Evolutionary conservation across 1,140 invertebrate genomes (phyloP), one percentile per base, ranked within the genome.

Genomic region (Neodiprion pinetum): DNA sequence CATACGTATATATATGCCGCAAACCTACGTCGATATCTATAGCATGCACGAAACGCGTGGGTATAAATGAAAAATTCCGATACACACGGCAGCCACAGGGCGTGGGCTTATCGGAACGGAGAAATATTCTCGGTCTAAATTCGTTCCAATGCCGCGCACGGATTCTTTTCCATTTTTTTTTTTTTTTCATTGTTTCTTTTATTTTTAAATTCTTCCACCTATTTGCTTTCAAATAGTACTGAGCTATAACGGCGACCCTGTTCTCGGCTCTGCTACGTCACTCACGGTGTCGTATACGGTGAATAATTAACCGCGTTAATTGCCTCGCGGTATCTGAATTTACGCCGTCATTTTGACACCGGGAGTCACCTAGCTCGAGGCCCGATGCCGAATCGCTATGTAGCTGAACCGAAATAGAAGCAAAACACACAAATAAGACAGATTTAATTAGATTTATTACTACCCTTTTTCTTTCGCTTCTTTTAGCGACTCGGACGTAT

Each of bases 361-460:
- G 48, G 11, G 28, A 50, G 70, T 14, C 12, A 50, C 70, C 12
- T 40, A 3, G n/a, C 14, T 61, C 28, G 23, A 47, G 48, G 69
- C 17, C 61, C 12, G n/a, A 28, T 53, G 40, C 48, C 48, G 14
- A 70, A 61, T 65, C 12, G 23, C 17, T 47, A 14, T 17, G 48
- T 14, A 7, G 12, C 53, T 74, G 68, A 74, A 70, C 71, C 67
- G 67, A 12, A 48, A 49, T 74, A 74, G 28, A 40, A 14, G 61
- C 7, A 7, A 14, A 65, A 67, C 61, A 65, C 53, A 8, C 48
- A 23, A 40, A 48, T 75, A 75, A 71, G 53, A 11, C 66, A 40
- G 65, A 71, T 69, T 66, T 71, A 67, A 74, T 77, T 74, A 70
- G 76, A 75, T 77, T 77, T 77, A 77, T 77, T 70, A 70, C 74